phyloP scores from a whole-genome alignment of 2,113 vertebrate species.

The Neolamprologus kungweensis region DNA sequence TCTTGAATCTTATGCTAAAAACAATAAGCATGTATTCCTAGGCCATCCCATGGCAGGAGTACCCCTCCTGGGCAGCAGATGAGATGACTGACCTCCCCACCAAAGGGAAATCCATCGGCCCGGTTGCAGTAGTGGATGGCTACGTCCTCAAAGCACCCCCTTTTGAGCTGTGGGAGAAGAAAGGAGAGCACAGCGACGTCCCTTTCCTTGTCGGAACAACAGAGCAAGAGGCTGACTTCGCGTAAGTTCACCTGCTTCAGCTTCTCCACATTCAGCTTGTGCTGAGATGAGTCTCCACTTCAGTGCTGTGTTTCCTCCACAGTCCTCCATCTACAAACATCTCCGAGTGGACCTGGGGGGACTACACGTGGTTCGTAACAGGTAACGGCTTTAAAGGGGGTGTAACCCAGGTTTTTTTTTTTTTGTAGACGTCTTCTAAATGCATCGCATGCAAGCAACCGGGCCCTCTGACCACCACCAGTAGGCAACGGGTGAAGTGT shows the following conservation, averaged over 20 bases:
- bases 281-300: not conserved
- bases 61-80: constrained; percentile 64
- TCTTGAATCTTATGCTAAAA: not conserved
- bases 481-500: not conserved
- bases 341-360: constrained; percentile 67
- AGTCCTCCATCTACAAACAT: constrained; percentile 65
- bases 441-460: not conserved
- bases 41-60: constrained; percentile 71
- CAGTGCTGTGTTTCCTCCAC: not conserved
- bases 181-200: constrained; percentile 54
- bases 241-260: not conserved
- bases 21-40: not conserved
- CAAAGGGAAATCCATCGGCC: constrained; percentile 37
- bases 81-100: constrained; percentile 59
- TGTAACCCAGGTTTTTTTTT: rapidly evolving
- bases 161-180: constrained; percentile 63
- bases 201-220: constrained; percentile 71
- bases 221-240: constrained; percentile 71
- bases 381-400: constrained; percentile 26
- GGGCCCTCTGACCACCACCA: not conserved
- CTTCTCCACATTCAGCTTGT: not conserved
- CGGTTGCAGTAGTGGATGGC: constrained; percentile 68
- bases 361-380: constrained; percentile 71
- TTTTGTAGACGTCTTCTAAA: too few species aligned
- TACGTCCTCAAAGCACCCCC: constrained; percentile 63